Conservation (phyloP, 2,888 invertebrate genomes). For the Dyspetes luteomarginatus region DNA sequence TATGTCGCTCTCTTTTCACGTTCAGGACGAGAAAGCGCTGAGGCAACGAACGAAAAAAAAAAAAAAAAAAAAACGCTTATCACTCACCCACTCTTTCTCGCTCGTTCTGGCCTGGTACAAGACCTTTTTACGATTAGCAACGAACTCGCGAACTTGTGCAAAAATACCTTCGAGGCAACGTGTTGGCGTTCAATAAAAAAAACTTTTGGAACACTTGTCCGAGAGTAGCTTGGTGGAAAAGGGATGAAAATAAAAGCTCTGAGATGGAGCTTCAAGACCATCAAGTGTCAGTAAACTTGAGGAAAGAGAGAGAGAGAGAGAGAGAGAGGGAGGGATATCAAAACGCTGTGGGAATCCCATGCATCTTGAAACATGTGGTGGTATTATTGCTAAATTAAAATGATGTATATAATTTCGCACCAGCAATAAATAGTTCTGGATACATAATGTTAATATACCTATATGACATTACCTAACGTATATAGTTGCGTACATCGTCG, state of each 20-base stretch:
- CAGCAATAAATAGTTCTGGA: conserved; percentile 31
- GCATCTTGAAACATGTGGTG: background rate
- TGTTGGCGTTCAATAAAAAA: background rate
- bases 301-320: background rate
- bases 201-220: conserved; percentile 11
- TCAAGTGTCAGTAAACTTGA: conserved; percentile 39
- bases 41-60: conserved; percentile 29
- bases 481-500: conserved; percentile 50
- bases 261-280: conserved; percentile 4
- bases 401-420: conserved; percentile 69
- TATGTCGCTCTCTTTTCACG: conserved; percentile 38
- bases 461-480: conserved; percentile 13
- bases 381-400: conserved; percentile 71
- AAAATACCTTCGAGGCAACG: conserved; percentile 7
- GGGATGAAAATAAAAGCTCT: conserved; percentile 5
- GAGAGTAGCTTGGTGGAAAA: background rate
- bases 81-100: conserved; percentile 25
- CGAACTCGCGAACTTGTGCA: background rate
- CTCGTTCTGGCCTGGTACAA: background rate
- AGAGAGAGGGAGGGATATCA: background rate
- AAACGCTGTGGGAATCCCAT: background rate
- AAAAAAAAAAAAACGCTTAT: conserved; percentile 31
- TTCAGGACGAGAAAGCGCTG: conserved; percentile 46
- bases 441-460: background rate
- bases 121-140: conserved; percentile 43